Percentiles rank a stretch among this genome's conserved stretches.
These are phyloP conservation scores for Epinotia demarniana DNA, from an alignment of 2,888 invertebrate genomes.

Conservation along the genomic window DNA sequence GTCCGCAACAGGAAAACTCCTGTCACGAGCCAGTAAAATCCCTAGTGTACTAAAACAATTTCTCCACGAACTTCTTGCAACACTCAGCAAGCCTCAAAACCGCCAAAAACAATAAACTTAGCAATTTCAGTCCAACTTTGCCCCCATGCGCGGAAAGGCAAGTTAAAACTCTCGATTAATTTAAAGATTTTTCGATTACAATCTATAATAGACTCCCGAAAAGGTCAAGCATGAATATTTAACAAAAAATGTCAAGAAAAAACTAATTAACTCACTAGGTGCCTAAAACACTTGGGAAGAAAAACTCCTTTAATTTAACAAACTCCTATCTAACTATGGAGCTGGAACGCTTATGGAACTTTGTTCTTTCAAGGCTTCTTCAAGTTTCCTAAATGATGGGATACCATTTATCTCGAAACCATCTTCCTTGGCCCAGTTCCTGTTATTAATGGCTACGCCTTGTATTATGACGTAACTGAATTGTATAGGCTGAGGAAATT, in stretches of 20 bases:
- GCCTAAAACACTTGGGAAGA: conserved; percentile 9
- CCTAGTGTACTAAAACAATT: conserved; percentile 5
- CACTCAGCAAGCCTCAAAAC: background rate
- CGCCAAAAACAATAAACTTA: conserved; percentile 16
- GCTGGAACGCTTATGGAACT: conserved; percentile 10
- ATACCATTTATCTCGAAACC: conserved; percentile 35
- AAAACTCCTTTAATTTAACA: conserved; percentile 1
- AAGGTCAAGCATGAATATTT: conserved; percentile 33
- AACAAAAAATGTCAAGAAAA: conserved; percentile 11
- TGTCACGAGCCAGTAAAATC: conserved; percentile 12
- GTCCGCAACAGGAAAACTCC: background rate
- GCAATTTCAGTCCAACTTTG: background rate
- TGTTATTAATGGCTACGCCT: conserved; percentile 36
- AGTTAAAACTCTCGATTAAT: conserved; percentile 11
- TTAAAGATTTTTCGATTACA: conserved; percentile 18
- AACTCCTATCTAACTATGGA: background rate
- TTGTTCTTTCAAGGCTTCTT: conserved; percentile 17
- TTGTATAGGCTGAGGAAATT: conserved; percentile 30
- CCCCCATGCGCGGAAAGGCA: background rate
- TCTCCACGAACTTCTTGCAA: background rate
- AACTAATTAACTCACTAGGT: conserved; percentile 19
- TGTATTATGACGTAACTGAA: conserved; percentile 39
- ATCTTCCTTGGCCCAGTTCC: conserved; percentile 26
- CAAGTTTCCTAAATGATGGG: conserved; percentile 35
- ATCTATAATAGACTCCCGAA: conserved; percentile 21